Evolutionary conservation across 1,140 invertebrate genomes (phyloP).

Genomic region (Dysdera silvatica): DNA sequence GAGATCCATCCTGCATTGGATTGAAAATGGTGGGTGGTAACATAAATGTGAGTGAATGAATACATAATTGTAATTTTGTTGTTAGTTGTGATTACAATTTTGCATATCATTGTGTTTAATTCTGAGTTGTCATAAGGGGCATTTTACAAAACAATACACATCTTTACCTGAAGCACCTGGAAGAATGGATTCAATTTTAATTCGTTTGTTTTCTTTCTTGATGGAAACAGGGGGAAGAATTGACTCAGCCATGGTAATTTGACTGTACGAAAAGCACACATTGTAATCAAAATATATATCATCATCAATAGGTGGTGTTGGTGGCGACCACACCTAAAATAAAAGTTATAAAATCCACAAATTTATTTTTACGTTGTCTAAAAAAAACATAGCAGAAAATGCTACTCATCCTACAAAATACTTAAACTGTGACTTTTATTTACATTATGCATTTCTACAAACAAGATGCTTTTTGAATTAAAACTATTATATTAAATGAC

Average conservation of each 20-base stretch:
- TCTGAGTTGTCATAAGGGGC: not conserved
- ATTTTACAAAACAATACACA: not conserved
- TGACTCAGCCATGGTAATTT: slow-evolving; percentile 67
- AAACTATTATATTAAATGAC: too few species aligned
- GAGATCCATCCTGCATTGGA: too few species aligned
- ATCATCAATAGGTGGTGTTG: slow-evolving; percentile 80
- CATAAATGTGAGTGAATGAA: too few species aligned
- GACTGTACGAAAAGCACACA: slow-evolving; percentile 75
- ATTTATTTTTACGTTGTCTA: too few species aligned
- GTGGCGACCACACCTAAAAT: slow-evolving; percentile 84
- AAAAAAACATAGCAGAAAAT: too few species aligned
- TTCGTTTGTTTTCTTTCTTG: slow-evolving; percentile 67
- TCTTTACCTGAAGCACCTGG: not conserved
- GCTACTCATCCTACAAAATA: too few species aligned
- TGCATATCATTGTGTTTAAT: not conserved
- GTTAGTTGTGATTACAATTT: not conserved
- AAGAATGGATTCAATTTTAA: slow-evolving; percentile 54
- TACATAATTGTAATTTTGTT: not conserved
- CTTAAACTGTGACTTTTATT: too few species aligned
- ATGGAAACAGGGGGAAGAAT: slow-evolving; percentile 76
- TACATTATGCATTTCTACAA: too few species aligned
- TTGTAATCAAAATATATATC: slow-evolving; percentile 85
- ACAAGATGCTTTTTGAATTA: too few species aligned
- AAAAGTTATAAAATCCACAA: too few species aligned
- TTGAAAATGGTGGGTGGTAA: too few species aligned